These are phyloP conservation scores for Sebastolobus altivelis DNA, from an alignment of 2,797 vertebrate genomes.

Conservation along the genomic window DNA sequence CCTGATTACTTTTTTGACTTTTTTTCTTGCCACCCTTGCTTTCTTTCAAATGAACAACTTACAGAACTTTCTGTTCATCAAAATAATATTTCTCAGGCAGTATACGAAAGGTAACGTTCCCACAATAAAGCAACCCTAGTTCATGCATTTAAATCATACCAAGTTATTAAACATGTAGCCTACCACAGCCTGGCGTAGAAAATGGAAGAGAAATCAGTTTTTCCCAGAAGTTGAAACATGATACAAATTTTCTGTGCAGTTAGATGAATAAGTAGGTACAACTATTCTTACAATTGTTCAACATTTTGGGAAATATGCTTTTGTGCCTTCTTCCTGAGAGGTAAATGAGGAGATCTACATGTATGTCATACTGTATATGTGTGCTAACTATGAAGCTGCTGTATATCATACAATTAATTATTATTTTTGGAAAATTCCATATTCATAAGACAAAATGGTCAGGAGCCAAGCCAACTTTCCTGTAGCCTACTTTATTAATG, in stretches of 20 bases:
- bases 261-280: background rate
- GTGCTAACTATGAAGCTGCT: background rate
- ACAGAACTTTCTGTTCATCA: slow-evolving; percentile 11
- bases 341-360: background rate
- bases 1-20: slow-evolving; percentile 34
- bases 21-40: background rate
- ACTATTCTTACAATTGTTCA: background rate
- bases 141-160: background rate
- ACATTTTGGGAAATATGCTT: background rate
- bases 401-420: too few relatives aligned
- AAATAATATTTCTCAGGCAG: background rate
- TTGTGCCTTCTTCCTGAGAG: background rate
- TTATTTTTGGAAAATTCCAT: too few relatives aligned
- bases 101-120: background rate
- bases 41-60: slow-evolving; percentile 17
- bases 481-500: too few relatives aligned
- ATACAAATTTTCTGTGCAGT: background rate
- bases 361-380: background rate
- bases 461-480: too few relatives aligned
- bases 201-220: background rate
- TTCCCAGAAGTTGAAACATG: too few relatives aligned
- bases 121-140: background rate
- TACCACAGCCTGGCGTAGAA: background rate
- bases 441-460: too few relatives aligned
- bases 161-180: background rate